Evolutionary conservation across 1,140 invertebrate genomes (phyloP), one percentile per base, ranked within the genome.

Genomic region (Heliconius congener): DNA sequence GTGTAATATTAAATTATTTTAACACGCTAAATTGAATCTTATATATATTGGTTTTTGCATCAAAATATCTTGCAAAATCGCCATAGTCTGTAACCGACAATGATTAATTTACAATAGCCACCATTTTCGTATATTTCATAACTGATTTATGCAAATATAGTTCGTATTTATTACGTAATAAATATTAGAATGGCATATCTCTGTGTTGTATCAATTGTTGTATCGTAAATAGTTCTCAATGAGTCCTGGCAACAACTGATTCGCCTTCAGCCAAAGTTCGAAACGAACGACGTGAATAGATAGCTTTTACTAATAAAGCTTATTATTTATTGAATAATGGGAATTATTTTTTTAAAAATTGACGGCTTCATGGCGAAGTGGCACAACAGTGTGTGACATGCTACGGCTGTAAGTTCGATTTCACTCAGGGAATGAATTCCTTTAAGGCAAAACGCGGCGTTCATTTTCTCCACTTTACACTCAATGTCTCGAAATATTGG

Each of bases 41-140:
- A 74, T 55, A 37, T 37, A 6, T 30, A 55, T 74, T 0, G 0
- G 5, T 1, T 3, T 55, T 30, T 8, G n/a, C 8, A 30, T 74
- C 3, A 34, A 27, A 34, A 55, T 72, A 2, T 18, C 27, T 30
- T 50, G 23, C n/a, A 6, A 30, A 27, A 4, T 18, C n/a, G 27
- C 8, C 4, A 2, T 18, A 55, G 39, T 30, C 46, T 55, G 16
- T 39, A 23, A 52, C 30, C 46, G 73, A 55, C 81, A 78, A 73
- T 78, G 81, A 78, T 81, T 81, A 81, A 78, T 78, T 75, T 70
- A 73, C 81, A 78, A 81, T 81, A 60, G 70, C 81, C 74, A 60
- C 77, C 81, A 55, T 70, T 81, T 60, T 39, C 8, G 60, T 71
- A 37, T 71, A 73, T 42, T 23, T 27, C 23, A 5, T 30, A 8